These are phyloP conservation scores for Mastomys coucha DNA, from an alignment of 2,113 vertebrate genomes.

Conservation along the genomic window DNA sequence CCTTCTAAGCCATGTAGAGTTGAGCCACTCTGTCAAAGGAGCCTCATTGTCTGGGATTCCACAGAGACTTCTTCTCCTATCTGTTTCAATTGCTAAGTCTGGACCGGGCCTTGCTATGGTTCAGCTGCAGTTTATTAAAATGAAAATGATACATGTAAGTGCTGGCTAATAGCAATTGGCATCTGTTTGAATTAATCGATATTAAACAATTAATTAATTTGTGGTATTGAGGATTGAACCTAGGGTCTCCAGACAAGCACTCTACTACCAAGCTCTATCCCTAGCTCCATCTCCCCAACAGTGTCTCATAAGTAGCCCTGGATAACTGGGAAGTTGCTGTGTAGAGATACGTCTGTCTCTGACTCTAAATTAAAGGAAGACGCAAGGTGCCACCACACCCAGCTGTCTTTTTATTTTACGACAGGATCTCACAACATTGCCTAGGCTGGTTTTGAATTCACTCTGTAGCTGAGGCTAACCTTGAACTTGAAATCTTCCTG, in stretches of 20 bases:
- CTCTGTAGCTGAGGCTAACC: background rate
- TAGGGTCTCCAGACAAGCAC: background rate
- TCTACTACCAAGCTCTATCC: background rate
- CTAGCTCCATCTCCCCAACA: background rate
- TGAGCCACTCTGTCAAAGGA: background rate
- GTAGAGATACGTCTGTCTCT: background rate
- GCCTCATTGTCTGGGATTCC: background rate
- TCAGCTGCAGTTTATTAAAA: constrained; percentile 6
- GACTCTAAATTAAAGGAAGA: background rate
- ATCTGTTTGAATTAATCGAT: background rate
- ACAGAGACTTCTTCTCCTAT: background rate
- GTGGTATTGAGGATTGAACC: background rate
- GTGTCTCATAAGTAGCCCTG: background rate
- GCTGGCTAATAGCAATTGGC: background rate
- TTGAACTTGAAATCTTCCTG: background rate
- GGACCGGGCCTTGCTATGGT: background rate
- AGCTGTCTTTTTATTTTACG: background rate
- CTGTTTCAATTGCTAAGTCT: background rate
- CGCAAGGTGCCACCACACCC: background rate
- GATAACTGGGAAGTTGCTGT: background rate
- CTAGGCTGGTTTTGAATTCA: background rate
- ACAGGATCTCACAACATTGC: background rate
- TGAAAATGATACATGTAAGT: background rate
- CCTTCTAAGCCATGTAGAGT: background rate
- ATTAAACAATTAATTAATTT: background rate